phyloP scores from a whole-genome alignment of 2,113 vertebrate species.

The Myanophis thanlyinensis region DNA sequence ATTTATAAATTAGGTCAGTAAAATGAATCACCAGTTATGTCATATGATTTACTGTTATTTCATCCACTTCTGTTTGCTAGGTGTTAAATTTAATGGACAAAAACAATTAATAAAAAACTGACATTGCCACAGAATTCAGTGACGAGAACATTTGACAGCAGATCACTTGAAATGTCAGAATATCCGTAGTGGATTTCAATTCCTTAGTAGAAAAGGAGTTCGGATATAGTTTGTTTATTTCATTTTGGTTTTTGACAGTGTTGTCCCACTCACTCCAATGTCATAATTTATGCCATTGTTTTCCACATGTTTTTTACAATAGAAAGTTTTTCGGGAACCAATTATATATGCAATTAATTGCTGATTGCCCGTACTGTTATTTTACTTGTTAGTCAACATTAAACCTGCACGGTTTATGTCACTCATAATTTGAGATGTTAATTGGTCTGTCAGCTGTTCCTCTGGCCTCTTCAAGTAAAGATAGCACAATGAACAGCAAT shows the following conservation, averaged over 20 bases:
- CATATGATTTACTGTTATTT: background rate
- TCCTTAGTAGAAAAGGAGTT: background rate
- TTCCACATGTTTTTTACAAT: background rate
- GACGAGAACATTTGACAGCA: background rate
- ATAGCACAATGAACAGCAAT: background rate
- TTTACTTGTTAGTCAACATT: background rate
- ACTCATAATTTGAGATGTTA: background rate
- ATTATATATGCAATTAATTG: slow-evolving; percentile 1
- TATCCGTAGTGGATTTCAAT: background rate
- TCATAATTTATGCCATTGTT: background rate
- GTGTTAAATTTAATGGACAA: background rate
- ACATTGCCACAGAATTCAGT: background rate
- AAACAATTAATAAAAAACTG: background rate
- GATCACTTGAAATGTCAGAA: background rate
- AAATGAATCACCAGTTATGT: background rate
- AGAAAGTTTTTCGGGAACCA: background rate
- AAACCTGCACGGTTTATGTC: background rate
- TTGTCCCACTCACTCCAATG: background rate
- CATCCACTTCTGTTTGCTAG: background rate
- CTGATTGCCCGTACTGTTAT: background rate
- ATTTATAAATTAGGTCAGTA: background rate
- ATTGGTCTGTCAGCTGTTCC: background rate
- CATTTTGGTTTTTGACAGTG: background rate
- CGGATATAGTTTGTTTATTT: background rate
- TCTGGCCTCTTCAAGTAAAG: background rate